Evolutionary conservation across 2,797 vertebrate genomes (phyloP), one percentile per base, ranked within the genome.

Genomic region (Enteromius paludinosus): DNA sequence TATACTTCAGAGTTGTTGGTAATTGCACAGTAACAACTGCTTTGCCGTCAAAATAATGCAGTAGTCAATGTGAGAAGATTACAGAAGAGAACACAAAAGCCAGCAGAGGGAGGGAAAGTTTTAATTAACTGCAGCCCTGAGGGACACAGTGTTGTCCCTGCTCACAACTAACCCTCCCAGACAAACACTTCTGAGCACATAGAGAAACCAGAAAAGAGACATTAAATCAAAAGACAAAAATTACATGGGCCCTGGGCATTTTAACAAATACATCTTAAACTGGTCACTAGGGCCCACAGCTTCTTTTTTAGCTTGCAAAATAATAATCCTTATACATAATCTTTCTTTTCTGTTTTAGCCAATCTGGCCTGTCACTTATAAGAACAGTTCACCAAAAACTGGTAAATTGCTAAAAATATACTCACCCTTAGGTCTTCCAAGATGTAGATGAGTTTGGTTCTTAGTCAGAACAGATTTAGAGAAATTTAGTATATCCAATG

Each of bases 121-220:
- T 66, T 52, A 72, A 83, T 81, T 62, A 83, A 76, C 61, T 10
- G 15, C 11, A 38, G 28, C 47, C 33, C 49, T 47, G n/a, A 73
- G 20, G 69, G 62, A 75, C 23, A 61, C 38, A 28, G 8, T 43
- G 23, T 25, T 69, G 33, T 43, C 43, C 69, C 35, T 41, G 23
- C 38, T 71, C 35, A 71, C 18, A 79, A 69, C 23, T 43, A 33
- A n/a, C n/a, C n/a, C n/a, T n/a, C n/a, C 14, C 28, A 79, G 72
- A 66, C 23, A 84, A 77, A 77, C 78, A 84, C 41, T 80, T 38
- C 30, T 28, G 47, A 82, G 66, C 18, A 54, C 3, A 74, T 41
- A 30, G 6, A 6, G 8, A 38, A 41, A 66, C 25, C 7, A 1
- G 28, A 30, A 45, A 47, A 18, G n/a, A 30, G 45, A 28, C 1